Evolutionary conservation across 2,888 invertebrate genomes (phyloP).

Genomic region (Arctia plantaginis): DNA sequence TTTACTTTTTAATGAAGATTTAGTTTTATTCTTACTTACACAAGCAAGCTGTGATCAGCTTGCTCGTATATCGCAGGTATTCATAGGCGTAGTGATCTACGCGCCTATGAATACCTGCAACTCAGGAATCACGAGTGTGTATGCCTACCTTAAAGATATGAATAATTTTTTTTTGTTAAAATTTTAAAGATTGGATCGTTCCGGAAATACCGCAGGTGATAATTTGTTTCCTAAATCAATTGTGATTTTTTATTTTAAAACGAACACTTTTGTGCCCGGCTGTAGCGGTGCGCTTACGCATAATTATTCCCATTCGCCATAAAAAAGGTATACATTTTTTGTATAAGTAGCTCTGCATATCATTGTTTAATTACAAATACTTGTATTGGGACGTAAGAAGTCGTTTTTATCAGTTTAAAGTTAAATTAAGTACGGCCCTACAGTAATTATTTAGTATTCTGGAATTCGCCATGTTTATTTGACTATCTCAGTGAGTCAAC

Average conservation of each 20-base stretch:
- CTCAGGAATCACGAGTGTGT: too few relatives aligned
- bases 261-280: background rate
- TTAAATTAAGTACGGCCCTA: background rate
- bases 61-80: too few relatives aligned
- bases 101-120: too few relatives aligned
- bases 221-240: too few relatives aligned
- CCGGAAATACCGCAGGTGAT: too few relatives aligned
- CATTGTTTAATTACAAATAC: conserved; percentile 36
- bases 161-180: too few relatives aligned
- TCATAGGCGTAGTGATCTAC: too few relatives aligned
- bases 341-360: conserved; percentile 36
- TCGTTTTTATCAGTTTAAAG: conserved; percentile 12
- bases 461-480: background rate
- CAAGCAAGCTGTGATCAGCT: too few relatives aligned
- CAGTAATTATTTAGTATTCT: background rate
- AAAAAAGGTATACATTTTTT: conserved; percentile 27
- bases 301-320: conserved; percentile 18
- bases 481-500: background rate
- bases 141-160: too few relatives aligned
- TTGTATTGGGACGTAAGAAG: conserved; percentile 15
- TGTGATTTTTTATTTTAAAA: background rate
- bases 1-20: too few relatives aligned
- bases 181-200: too few relatives aligned
- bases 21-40: too few relatives aligned
- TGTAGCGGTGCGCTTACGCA: conserved; percentile 19